Conservation (phyloP, 2,113 vertebrate genomes). For the Micronycteris hirsuta region DNA sequence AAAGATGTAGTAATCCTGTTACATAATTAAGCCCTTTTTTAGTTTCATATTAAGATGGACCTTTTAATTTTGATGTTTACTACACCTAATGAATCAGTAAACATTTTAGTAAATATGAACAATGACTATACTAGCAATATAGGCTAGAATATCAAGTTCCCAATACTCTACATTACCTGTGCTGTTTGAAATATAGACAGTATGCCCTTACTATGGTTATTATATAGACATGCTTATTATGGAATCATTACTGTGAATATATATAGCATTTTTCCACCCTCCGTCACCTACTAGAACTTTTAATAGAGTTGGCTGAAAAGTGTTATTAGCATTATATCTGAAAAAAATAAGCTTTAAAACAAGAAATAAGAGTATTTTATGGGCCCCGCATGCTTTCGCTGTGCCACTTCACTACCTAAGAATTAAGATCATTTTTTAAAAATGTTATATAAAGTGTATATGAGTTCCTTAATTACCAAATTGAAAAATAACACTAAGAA, state of each 20-base stretch:
- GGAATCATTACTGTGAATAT: neutral
- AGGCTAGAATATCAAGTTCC: neutral
- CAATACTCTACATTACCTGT: neutral
- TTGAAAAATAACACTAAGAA: conserved; percentile 17
- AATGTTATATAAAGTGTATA: neutral
- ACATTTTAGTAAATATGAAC: neutral
- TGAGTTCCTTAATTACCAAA: conserved; percentile 11
- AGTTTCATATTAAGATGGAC: neutral
- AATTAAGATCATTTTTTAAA: conserved; percentile 22
- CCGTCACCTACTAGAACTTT: neutral
- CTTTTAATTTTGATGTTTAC: conserved; percentile 19
- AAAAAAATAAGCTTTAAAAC: neutral
- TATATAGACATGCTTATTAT: neutral
- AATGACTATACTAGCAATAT: neutral
- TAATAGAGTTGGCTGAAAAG: neutral
- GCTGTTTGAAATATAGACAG: neutral
- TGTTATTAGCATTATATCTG: neutral
- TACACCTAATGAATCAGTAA: neutral
- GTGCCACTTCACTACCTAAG: neutral
- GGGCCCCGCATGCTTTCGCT: neutral
- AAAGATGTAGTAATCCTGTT: neutral
- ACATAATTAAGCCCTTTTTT: neutral
- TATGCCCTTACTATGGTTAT: neutral
- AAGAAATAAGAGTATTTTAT: conserved; percentile 14
- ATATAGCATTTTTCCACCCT: neutral